Base-by-base conservation (phyloP, 1,140 invertebrate genomes). In the Sycobia sp. region DNA sequence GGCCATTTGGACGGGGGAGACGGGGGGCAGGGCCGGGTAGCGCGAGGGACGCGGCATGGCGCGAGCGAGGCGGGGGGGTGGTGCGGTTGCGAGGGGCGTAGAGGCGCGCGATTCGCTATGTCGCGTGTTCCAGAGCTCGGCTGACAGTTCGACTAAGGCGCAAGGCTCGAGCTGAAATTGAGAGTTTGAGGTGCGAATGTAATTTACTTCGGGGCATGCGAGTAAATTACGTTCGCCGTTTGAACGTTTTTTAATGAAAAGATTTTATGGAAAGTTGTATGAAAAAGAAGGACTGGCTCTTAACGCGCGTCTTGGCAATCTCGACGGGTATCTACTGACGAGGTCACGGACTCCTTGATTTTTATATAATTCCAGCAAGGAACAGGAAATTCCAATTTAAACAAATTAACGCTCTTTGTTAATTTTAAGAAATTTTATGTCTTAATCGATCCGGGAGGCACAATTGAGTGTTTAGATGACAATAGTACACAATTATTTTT, bases 111-210 rank as follows among this genome's bases (percentile, higher is more conserved):
- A 5, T 23, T 20, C n/a, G 2, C 29, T 10, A 32, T 2, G 14
- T 25, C 5, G n/a, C n/a, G n/a, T n/a, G n/a, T n/a, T n/a, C n/a
- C n/a, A n/a, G n/a, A n/a, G n/a, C n/a, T n/a, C n/a, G n/a, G n/a
- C n/a, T n/a, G n/a, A n/a, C n/a, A n/a, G n/a, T n/a, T n/a, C n/a
- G n/a, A n/a, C n/a, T n/a, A n/a, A n/a, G n/a, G n/a, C n/a, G n/a
- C n/a, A n/a, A n/a, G n/a, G 3, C 25, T 29, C 2, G 16, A 16
- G 55, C 55, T 57, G 55, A 57, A 57, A 57, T 47, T 57, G 47
- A 47, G 22, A 47, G 29, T 57, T 47, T 7, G 41, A 27, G 27
- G 13, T 23, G 25, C n/a, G n/a, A n/a, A n/a, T 41, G 39, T 16
- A 41, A 14, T 36, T 29, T 10, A 16, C 34, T 54, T 39, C 14